These are phyloP conservation scores for Atrichornis clamosus DNA, from an alignment of 2,113 vertebrate species.

Conservation along the genomic window DNA sequence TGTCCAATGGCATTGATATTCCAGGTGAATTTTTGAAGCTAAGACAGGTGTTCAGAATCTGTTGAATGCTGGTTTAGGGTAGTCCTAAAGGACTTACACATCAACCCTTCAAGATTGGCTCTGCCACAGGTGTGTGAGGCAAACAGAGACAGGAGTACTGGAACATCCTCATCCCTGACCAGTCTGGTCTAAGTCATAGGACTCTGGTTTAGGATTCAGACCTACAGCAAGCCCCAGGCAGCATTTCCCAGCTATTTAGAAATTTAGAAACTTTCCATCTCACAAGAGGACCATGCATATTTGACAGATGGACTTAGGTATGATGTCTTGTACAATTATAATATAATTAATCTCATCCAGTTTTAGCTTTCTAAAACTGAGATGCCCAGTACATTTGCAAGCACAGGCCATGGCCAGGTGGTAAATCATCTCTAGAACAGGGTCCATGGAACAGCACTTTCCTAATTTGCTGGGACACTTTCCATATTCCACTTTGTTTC, in stretches of 20 bases:
- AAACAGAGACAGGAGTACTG: neutral
- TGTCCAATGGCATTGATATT: neutral
- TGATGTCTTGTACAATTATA: neutral
- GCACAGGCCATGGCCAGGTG: neutral
- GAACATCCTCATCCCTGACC: neutral
- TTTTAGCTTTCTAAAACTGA: neutral
- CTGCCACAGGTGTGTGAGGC: neutral
- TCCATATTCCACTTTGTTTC: neutral
- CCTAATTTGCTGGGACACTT: neutral
- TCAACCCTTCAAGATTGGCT: neutral
- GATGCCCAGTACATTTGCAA: neutral
- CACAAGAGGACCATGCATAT: neutral
- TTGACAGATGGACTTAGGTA: neutral
- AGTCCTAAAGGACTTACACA: neutral
- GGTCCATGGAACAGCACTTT: neutral
- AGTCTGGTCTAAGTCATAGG: neutral
- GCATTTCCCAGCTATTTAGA: neutral
- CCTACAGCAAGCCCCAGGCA: neutral
- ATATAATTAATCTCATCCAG: neutral
- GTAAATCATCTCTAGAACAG: neutral
- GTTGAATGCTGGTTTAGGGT: neutral
- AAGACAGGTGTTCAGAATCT: neutral
- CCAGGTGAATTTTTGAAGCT: neutral
- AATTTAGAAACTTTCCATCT: neutral
- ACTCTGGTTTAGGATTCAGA: neutral